Evolutionary conservation across 2,797 vertebrate species (phyloP).

Genomic region (Labroides dimidiatus): DNA sequence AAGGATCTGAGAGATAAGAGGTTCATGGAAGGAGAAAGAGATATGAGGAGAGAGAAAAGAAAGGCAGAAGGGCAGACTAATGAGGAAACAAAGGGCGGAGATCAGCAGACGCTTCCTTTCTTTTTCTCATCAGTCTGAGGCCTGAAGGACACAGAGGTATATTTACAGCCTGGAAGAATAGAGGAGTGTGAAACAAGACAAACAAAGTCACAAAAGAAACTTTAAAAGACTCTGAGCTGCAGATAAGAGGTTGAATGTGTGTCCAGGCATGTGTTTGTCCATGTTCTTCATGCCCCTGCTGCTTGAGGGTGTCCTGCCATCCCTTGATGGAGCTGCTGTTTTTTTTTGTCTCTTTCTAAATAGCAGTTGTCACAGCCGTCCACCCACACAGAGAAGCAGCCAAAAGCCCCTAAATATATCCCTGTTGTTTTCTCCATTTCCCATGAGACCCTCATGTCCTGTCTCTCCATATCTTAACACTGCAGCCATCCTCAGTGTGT

Average conservation of each 20-base stretch:
- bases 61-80: slow-evolving; percentile 56
- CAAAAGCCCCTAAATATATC: slow-evolving; percentile 59
- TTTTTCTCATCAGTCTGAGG: slow-evolving; percentile 52
- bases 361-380: slow-evolving; percentile 76
- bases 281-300: slow-evolving; percentile 34
- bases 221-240: slow-evolving; percentile 27
- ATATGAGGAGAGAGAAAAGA: slow-evolving; percentile 5
- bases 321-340: slow-evolving; percentile 51
- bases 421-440: slow-evolving; percentile 51
- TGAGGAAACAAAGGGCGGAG: slow-evolving; percentile 31
- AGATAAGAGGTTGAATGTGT: slow-evolving; percentile 17
- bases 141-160: slow-evolving; percentile 52
- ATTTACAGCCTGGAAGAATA: not conserved
- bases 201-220: slow-evolving; percentile 39
- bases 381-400: slow-evolving; percentile 71
- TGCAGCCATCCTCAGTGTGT: slow-evolving; percentile 47
- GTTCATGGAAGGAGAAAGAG: slow-evolving; percentile 31
- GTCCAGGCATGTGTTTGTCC: slow-evolving; percentile 27
- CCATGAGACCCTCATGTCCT: slow-evolving; percentile 49
- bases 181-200: slow-evolving; percentile 18
- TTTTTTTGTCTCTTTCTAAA: slow-evolving; percentile 73
- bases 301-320: slow-evolving; percentile 60
- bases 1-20: slow-evolving; percentile 7
- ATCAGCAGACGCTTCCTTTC: slow-evolving; percentile 29
- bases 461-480: slow-evolving; percentile 45